A percentile compares a stretch with the other conserved stretches of the same genome.
phyloP scores from a whole-genome alignment of 35 echinoderm and acorn worm species.

The Hemicentrotus pulcherrimus region DNA sequence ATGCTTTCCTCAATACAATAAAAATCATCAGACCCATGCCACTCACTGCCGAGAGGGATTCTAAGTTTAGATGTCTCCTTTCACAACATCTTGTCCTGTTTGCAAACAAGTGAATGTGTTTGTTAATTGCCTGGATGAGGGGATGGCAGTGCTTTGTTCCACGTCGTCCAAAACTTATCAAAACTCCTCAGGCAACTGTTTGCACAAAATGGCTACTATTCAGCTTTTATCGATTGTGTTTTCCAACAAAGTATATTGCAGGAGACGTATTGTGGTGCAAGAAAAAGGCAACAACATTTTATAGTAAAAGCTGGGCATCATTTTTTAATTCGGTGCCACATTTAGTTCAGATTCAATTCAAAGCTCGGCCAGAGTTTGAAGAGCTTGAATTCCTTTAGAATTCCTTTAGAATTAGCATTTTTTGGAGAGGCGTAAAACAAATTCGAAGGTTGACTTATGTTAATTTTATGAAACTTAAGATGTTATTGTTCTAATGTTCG shows the following conservation, averaged over 20 bases:
- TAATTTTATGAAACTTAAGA: no score
- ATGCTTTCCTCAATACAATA: no score
- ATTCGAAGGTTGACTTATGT: no score
- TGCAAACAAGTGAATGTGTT: conserved; percentile 3
- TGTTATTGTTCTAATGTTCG: no score
- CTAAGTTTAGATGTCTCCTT: neutral
- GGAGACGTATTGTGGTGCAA: neutral
- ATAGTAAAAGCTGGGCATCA: neutral
- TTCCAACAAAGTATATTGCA: neutral
- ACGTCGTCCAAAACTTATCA: neutral
- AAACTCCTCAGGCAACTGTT: neutral
- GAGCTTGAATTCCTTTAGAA: no score
- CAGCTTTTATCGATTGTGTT: neutral
- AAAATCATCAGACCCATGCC: no score
- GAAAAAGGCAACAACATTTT: neutral
- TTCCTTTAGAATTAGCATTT: no score
- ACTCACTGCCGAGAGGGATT: neutral
- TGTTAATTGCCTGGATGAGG: neutral
- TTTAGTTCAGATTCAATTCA: neutral
- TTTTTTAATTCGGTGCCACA: no score
- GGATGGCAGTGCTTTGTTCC: neutral
- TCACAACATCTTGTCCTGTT: neutral
- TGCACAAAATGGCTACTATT: neutral
- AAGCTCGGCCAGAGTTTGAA: neutral
- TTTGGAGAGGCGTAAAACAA: no score